Conservation (phyloP, 2,797 vertebrate genomes). For the Austrolebias charrua region DNA sequence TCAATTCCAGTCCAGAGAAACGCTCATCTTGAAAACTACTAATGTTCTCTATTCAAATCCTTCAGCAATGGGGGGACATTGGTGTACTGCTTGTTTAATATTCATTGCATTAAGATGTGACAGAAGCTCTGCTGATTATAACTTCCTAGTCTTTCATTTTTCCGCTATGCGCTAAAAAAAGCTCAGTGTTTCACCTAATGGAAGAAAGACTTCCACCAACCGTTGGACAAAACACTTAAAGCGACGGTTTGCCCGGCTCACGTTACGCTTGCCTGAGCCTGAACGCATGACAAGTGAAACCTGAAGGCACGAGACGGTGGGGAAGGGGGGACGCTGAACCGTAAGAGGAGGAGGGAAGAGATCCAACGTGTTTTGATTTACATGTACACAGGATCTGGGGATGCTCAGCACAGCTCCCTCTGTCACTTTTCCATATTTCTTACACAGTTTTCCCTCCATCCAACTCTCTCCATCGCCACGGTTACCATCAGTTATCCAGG, state of each 20-base stretch:
- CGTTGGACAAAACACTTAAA: slow-evolving; percentile 65
- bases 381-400: slow-evolving; percentile 46
- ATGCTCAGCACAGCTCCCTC: slow-evolving; percentile 48
- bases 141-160: slow-evolving; percentile 25
- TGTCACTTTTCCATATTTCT: slow-evolving; percentile 28
- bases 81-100: neutral
- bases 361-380: slow-evolving; percentile 71
- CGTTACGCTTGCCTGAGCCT: slow-evolving; percentile 72
- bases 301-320: slow-evolving; percentile 46
- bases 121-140: slow-evolving; percentile 30
- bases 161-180: neutral
- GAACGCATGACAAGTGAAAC: slow-evolving; percentile 74
- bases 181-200: slow-evolving; percentile 52
- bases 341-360: slow-evolving; percentile 62
- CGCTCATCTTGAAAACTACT: too few relatives aligned
- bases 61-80: too few relatives aligned
- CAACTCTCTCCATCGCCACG: slow-evolving; percentile 35
- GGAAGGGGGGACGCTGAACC: slow-evolving; percentile 46
- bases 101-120: slow-evolving; percentile 26
- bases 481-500: slow-evolving; percentile 57
- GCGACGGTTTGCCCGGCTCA: slow-evolving; percentile 41
- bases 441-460: slow-evolving; percentile 20
- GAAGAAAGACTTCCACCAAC: slow-evolving; percentile 50
- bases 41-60: too few relatives aligned
- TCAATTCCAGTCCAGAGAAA: too few relatives aligned